A percentile compares a stretch with the other conserved stretches of the same genome.
phyloP scores from a whole-genome alignment of 2,888 invertebrate genomes.

The Lycaena phlaeas region DNA sequence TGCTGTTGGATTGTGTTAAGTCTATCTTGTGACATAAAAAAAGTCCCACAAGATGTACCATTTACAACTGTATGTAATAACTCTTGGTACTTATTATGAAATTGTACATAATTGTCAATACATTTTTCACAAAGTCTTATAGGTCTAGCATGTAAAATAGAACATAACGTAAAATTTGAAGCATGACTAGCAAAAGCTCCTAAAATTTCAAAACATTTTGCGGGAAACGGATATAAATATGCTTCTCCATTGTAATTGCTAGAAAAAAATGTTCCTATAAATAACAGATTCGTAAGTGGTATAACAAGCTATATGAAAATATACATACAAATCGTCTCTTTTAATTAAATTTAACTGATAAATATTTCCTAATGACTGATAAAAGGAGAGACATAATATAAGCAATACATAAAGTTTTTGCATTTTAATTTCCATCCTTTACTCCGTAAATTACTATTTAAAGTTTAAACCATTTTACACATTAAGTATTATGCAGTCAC shows the following conservation, averaged over 20 bases:
- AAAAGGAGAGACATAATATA: background rate
- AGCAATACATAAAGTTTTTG: background rate
- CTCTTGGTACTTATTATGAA: slow-evolving; percentile 63
- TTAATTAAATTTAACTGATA: background rate
- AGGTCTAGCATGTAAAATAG: slow-evolving; percentile 73
- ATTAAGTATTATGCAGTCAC: too few species aligned
- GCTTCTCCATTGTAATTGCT: slow-evolving; percentile 25
- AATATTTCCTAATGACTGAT: background rate
- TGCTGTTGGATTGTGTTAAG: slow-evolving; percentile 74
- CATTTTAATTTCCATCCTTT: background rate
- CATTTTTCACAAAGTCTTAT: slow-evolving; percentile 75
- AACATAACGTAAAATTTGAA: slow-evolving; percentile 74
- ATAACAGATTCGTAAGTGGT: too few species aligned
- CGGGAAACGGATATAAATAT: slow-evolving; percentile 25
- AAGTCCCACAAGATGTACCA: slow-evolving; percentile 72
- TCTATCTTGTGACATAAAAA: slow-evolving; percentile 75
- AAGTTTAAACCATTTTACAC: too few species aligned
- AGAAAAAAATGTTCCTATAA: slow-evolving; percentile 19
- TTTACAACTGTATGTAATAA: slow-evolving; percentile 54
- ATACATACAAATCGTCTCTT: background rate
- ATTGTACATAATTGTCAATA: slow-evolving; percentile 63
- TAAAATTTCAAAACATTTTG: slow-evolving; percentile 38
- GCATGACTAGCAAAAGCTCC: slow-evolving; percentile 66
- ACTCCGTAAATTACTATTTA: too few species aligned
- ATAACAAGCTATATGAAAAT: background rate